Conservation (phyloP, 2,888 invertebrate species). For the Platycheirus rosarum region DNA sequence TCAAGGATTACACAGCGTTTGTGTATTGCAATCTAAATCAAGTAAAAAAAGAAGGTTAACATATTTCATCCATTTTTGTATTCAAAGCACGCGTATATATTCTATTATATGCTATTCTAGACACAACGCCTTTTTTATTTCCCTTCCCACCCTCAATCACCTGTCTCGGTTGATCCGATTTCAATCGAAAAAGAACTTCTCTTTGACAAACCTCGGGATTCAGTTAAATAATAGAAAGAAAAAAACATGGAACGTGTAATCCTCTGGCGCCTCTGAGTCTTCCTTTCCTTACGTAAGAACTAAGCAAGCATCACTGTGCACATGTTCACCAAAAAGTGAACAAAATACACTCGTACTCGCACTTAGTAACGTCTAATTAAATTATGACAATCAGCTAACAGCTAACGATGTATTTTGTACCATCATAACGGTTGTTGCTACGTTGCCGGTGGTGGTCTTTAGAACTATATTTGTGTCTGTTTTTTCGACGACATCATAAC, state of each 20-base stretch:
- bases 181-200: conserved; percentile 54
- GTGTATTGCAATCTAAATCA: too few relatives aligned
- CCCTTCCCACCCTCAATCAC: conserved; percentile 6
- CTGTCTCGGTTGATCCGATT: conserved; percentile 37
- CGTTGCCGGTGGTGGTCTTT: conserved; percentile 27
- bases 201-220: conserved; percentile 37
- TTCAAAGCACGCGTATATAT: too few relatives aligned
- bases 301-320: conserved; percentile 46
- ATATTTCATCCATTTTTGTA: too few relatives aligned
- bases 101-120: too few relatives aligned
- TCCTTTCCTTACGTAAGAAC: conserved; percentile 60
- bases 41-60: too few relatives aligned
- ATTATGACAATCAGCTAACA: conserved; percentile 66
- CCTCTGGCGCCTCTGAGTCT: conserved; percentile 63
- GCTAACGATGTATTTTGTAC: conserved; percentile 34
- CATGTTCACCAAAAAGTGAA: conserved; percentile 60
- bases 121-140: conserved; percentile 32
- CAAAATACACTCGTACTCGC: conserved; percentile 11
- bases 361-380: conserved; percentile 47
- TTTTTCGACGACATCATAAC: background rate
- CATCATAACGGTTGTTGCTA: conserved; percentile 16
- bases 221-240: conserved; percentile 41
- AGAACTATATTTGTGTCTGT: conserved; percentile 24
- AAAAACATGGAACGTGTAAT: conserved; percentile 35
- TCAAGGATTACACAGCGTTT: too few relatives aligned